Percentiles rank a stretch among this genome's conserved stretches.
Evolutionary conservation across 2,113 vertebrate species (phyloP).

Genomic region (Nannospalax galili): DNA sequence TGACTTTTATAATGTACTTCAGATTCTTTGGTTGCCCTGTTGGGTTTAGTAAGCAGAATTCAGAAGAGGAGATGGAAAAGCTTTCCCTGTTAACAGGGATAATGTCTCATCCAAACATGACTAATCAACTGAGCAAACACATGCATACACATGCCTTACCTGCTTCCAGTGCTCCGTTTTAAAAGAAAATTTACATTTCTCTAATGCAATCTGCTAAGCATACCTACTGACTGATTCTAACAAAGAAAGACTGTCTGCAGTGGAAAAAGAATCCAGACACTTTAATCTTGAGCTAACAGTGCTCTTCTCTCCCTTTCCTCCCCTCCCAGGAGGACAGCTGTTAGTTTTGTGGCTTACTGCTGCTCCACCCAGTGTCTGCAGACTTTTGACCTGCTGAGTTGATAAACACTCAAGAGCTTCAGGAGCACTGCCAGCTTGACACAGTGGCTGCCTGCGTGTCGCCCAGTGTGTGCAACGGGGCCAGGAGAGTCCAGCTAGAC

Average conservation of each 20-base stretch:
- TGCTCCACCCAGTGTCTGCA: slow-evolving; percentile 96
- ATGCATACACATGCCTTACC: neutral
- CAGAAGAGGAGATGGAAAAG: neutral
- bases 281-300: slow-evolving; percentile 77
- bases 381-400: slow-evolving; percentile 95
- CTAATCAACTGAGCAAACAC: slow-evolving; percentile 22
- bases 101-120: slow-evolving; percentile 50
- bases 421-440: slow-evolving; percentile 79
- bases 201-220: neutral
- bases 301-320: slow-evolving; percentile 26
- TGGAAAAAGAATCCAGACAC: neutral
- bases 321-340: slow-evolving; percentile 89
- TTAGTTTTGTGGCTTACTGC: slow-evolving; percentile 98
- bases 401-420: slow-evolving; percentile 85
- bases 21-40: neutral
- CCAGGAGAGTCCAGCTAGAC: slow-evolving; percentile 69
- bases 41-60: neutral
- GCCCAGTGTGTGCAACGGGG: slow-evolving; percentile 66
- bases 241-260: slow-evolving; percentile 66
- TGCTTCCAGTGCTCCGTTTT: slow-evolving; percentile 54
- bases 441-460: slow-evolving; percentile 53
- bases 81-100: slow-evolving; percentile 64
- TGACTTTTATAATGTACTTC: neutral
- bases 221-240: slow-evolving; percentile 67
- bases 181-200: slow-evolving; percentile 44